Evolutionary conservation across 2,113 vertebrate species (phyloP).

Genomic region (Charadrius vociferus): DNA sequence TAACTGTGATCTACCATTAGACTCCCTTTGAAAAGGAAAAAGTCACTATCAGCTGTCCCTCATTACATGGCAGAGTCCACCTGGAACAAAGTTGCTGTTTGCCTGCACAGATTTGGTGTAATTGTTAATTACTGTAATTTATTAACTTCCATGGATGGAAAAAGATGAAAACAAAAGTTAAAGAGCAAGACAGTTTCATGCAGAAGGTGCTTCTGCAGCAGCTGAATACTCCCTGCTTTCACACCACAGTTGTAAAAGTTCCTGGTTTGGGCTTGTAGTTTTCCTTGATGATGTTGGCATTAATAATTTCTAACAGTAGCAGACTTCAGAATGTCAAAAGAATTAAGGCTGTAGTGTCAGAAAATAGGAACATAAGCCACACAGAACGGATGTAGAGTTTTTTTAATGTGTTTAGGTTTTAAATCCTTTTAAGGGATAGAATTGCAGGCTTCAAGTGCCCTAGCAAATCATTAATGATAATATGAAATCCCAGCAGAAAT

Average conservation of each 20-base stretch:
- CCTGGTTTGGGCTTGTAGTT: not conserved
- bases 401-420: conserved; percentile 27
- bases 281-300: not conserved
- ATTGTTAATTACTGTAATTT: conserved; percentile 8
- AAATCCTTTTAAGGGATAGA: conserved; percentile 47
- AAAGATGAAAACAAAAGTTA: not conserved
- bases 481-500: conserved; percentile 54
- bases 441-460: conserved; percentile 17
- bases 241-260: not conserved
- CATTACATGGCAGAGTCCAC: not conserved
- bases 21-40: not conserved
- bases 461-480: conserved; percentile 51
- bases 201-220: not conserved
- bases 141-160: not conserved
- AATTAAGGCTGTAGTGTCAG: conserved; percentile 7
- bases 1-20: not conserved
- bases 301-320: conserved; percentile 1
- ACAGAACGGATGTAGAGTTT: not conserved
- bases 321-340: conserved; percentile 14
- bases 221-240: not conserved
- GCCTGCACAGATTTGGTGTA: not conserved
- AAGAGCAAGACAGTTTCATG: not conserved
- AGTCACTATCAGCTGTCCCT: not conserved
- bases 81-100: not conserved
- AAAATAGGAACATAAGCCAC: conserved; percentile 16